Base-by-base conservation (phyloP, 2,888 invertebrate genomes). In the Drepana falcataria region DNA sequence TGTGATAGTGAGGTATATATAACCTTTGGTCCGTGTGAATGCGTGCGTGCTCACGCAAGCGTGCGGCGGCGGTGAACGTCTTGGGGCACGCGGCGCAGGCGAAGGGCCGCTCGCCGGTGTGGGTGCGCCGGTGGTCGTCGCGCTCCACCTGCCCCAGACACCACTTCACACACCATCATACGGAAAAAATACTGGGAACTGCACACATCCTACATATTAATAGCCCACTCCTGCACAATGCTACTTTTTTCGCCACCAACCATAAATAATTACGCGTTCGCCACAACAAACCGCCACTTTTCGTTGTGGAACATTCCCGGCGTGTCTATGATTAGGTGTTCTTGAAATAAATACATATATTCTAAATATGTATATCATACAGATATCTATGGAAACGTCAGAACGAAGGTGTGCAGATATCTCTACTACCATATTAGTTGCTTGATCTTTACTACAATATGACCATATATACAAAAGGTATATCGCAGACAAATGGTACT, bases 1-100 rank as follows among this genome's bases (percentile, higher is more conserved):
- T 64, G 66, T 67, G 67, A 68, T 65, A 61, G 62, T 60, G 59
- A n/a, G n/a, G n/a, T n/a, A 59, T 56, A 59, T 55, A 58, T 74
- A 68, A 89, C 90, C 90, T 89, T 75, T 91, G 90, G 81, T 91
- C 89, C 51, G 91, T 90, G 79, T 91, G 90, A 64, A 88, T 90
- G 66, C 89, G 82, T 60, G 89, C 87, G 71, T 90, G 91, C 53
- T 91, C 91, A 68, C 90, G 84, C 81, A 91, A 75, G 61, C 91
- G 85, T 71, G 91, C 91, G 34, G 90, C 89, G 54, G 91, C 91
- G 60, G 91, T 91, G 80, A 91, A 90, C 73, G 91, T 91, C 88
- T 91, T 91, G 64, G 87, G 86, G 83, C 91, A 91, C 60, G 81
- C 83, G 47, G 82, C 61, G 76, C 91, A 91, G 73, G 87, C 87